phyloP scores from a whole-genome alignment of 2,113 vertebrate species.

The Gopherus evgoodei region DNA sequence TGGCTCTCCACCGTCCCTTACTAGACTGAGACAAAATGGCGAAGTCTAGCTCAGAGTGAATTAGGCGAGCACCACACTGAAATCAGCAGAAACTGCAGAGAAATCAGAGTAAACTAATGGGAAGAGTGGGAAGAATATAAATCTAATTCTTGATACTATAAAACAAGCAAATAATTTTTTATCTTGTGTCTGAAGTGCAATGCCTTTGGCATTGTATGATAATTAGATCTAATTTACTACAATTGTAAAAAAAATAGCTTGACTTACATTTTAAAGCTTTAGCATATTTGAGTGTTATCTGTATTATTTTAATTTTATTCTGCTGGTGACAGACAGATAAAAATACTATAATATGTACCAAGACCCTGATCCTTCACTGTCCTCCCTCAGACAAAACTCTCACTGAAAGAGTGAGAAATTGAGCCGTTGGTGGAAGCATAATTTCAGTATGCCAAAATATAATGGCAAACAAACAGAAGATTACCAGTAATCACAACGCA shows the following conservation, averaged over 20 bases:
- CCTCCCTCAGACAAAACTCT: background rate
- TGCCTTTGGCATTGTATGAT: slow-evolving; percentile 17
- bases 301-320: background rate
- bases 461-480: background rate
- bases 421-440: background rate
- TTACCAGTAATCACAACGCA: background rate
- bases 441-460: background rate
- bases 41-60: background rate
- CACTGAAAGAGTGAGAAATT: background rate
- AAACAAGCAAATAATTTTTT: background rate
- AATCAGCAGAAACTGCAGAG: background rate
- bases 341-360: background rate
- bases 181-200: background rate
- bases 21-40: background rate
- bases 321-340: background rate
- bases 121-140: background rate
- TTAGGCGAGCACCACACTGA: background rate
- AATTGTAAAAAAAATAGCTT: slow-evolving; percentile 16
- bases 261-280: slow-evolving; percentile 16
- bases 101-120: slow-evolving; percentile 28
- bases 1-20: background rate
- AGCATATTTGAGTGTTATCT: background rate
- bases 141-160: background rate
- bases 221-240: slow-evolving; percentile 56
- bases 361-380: background rate